Base-by-base conservation (phyloP, 2,113 vertebrate species). In the Acanthisitta chloris region DNA sequence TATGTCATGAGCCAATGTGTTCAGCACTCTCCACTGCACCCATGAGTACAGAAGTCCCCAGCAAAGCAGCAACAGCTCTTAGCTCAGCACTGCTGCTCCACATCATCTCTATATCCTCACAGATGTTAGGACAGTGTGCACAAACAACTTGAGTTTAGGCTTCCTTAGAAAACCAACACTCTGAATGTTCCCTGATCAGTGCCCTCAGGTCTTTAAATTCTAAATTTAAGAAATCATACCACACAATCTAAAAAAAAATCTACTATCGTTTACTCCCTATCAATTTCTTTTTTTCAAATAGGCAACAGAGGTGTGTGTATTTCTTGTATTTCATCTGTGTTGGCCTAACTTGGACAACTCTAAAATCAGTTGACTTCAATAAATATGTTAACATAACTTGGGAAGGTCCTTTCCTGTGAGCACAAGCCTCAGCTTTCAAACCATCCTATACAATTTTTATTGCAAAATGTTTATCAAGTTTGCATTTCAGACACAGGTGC, bases 51-150 rank as follows among this genome's bases (percentile, higher is more conserved):
- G 9, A 8, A 14, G 45, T 7, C 40, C 4, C 43, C 65, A 65
- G 33, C 70, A 38, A n/a, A 34, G 67, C 64, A 61, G 26, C 14
- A 38, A 40, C 59, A 57, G 67, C 72, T 26, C 43, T 43, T 34
- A 8, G 2, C 17, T 17, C 4, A 34, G 3, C 6, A 5, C 23
- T 34, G n/a, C 8, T n/a, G 45, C 42, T 52, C 43, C 59, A 17
- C 49, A 6, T 8, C 10, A 25, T 9, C 45, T 19, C 17, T 21
- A 11, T 10, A 31, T 3, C 67, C 69, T 33, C 12, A 1, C 3
- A 38, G 14, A 3, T 4, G 3, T 2, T 12, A 54, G 14, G 2
- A 42, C 16, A 28, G 15, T 3, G 4, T 20, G 5, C 51, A 54
- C 54, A 48, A 52, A 34, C 48, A 61, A 5, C 28, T 21, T 8